Evolutionary conservation across 2,113 vertebrate genomes (phyloP), one percentile per base, ranked within the genome.

Genomic region (Eublepharis macularius): DNA sequence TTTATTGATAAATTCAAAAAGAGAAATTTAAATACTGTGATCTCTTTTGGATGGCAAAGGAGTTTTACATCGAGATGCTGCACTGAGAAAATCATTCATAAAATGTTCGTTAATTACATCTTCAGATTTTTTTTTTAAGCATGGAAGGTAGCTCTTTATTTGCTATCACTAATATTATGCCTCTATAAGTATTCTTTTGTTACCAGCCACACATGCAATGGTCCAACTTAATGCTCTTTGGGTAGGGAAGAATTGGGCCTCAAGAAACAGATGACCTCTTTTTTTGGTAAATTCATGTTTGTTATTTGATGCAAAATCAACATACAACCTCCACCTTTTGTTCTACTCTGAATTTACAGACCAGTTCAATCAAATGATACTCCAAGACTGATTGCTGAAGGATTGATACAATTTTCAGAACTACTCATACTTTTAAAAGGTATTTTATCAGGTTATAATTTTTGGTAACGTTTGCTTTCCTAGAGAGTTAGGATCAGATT

Each of bases 1-100:
- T 1, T 87, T 90, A 88, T 72, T 76, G 75, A 73, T 77, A 81
- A 66, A 72, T 89, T 93, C 70, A n/a, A 88, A 87, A 63, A 91
- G 91, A 87, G 92, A 76, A 88, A 88, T 91, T 86, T 91, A 92
- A 89, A 76, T 49, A 11, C 3, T 73, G 8, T n/a, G 0, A 0
- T 79, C 21, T 91, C 43, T 77, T 76, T 77, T 14, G 32, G 4
- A 21, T 73, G 21, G 41, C 81, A 26, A 80, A 92, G 69, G 76
- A 54, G 74, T 39, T 68, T 88, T 92, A 57, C 65, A 68, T 54
- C 81, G 57, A 87, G 80, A 86, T 88, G 17, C 39, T 73, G 36
- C 63, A 3, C 82, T 86, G 86, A 82, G 87, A 84, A 57, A 87
- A 81, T 83, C 41, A 10, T 36, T 16, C 78, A 19, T 47, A 17